Evolutionary conservation across 2,113 vertebrate genomes (phyloP), one percentile per base, ranked within the genome.

Genomic region (Fulmarus glacialis): DNA sequence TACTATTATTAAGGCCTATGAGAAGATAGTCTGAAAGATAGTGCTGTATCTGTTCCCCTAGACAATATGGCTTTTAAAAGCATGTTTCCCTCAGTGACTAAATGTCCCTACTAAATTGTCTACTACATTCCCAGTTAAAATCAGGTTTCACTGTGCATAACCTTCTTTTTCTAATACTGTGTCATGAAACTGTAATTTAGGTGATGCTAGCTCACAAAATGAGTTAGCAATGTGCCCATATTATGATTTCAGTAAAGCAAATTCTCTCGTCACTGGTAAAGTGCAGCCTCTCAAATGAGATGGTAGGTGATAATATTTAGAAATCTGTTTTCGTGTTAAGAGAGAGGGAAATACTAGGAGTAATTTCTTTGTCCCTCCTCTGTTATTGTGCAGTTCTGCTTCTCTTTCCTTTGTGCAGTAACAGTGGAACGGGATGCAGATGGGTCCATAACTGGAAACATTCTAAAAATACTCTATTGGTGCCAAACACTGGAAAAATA

Each of bases 161-260:
- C 58, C 27, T 91, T 79, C 27, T 82, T 92, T 89, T 91, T 36
- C 56, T 77, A 47, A 56, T 56, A 45, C 22, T 50, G 23, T 67
- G 21, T 56, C 73, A 27, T 90, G 92, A 94, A 95, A 84, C 59
- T 79, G 66, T 90, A 88, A 77, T 94, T 93, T 82, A 88, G 74
- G 40, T 80, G 82, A 16, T 82, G 42, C 13, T 82, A 40, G 53
- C 71, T 96, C 3, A 2, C 48, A 68, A 94, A 90, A 11, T 38
- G 40, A 89, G 43, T 92, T 92, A 90, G 50, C 38, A 66, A 26
- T 52, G 48, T 89, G 43, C 43, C 53, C 7, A 12, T 60, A 52
- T 30, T 60, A 56, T 56, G 53, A 72, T 82, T 94, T 94, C 10
- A 0, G 4, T 22, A 75, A 43, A 79, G 19, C 21, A 85, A 82